Evolutionary conservation across 1,140 invertebrate species (phyloP), one percentile per base, ranked within the genome.

Genomic region (Aradophagus sp.): DNA sequence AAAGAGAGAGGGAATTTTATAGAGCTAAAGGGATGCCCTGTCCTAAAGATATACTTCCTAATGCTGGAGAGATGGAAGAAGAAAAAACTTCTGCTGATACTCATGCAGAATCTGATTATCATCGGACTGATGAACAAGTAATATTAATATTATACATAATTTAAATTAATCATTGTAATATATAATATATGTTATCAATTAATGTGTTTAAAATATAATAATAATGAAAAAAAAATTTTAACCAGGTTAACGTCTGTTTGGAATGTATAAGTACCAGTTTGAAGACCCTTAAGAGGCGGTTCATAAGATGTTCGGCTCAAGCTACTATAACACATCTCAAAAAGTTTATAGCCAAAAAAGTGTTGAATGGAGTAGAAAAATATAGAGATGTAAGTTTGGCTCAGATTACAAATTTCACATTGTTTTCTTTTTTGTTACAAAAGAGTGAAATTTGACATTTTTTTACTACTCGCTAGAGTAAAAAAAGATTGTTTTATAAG

Each of bases 321-420:
- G 95, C 97, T 5, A 99, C 97, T 8, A 97, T 98, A 73, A 96
- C 95, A 36, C 96, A 98, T 83, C 88, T 99, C 6, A 98, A 99
- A 84, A 99, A 99, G 84, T 99, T 97, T 86, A 92, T 99, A 73
- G 96, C 98, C 35, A 94, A 97, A 79, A 97, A 98, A 87, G 91
- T 99, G 50, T 90, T 97, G 67, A 95, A 95, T 79, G 90, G 91
- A 67, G 92, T 95, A 79, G 93, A 97, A 50, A 95, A 95, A 84
- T 99, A 98, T 89, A 92, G 93, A 88, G 96, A 99, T 88, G 95
- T 98, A 83, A 92, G 90, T 90, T 47, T 14, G 11, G n/a, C n/a
- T n/a, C n/a, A n/a, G n/a, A n/a, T n/a, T n/a, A n/a, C n/a, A n/a
- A n/a, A n/a, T n/a, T n/a, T n/a, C n/a, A n/a, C n/a, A n/a, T n/a